phyloP scores from a whole-genome alignment of 2,113 vertebrate genomes.

The Stigmatopora argus region DNA sequence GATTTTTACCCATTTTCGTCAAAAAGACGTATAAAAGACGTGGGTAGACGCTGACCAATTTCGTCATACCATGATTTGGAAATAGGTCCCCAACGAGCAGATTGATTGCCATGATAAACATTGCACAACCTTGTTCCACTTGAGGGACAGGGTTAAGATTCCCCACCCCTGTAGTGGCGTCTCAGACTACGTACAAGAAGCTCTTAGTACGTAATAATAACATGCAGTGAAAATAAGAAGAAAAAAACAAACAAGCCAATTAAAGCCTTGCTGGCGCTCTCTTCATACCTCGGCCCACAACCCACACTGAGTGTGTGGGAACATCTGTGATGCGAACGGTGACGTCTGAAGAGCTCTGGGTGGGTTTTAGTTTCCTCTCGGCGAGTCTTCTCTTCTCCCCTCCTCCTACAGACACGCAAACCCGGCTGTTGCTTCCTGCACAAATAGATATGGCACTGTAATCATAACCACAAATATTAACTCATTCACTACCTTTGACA shows the following conservation, averaged over 20 bases:
- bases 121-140: background rate
- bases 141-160: conserved; percentile 13
- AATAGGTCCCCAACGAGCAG: conserved; percentile 2
- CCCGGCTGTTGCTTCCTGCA: conserved; percentile 29
- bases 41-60: background rate
- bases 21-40: background rate
- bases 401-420: conserved; percentile 37
- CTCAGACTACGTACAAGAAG: conserved; percentile 39
- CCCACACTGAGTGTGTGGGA: conserved; percentile 64
- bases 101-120: background rate
- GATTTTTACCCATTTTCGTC: conserved; percentile 10
- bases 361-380: conserved; percentile 64
- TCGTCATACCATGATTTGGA: background rate
- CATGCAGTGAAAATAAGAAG: conserved; percentile 8
- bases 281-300: conserved; percentile 53
- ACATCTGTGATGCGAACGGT: conserved; percentile 65
- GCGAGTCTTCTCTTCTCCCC: conserved; percentile 32
- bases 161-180: conserved; percentile 1
- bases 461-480: conserved; percentile 47
- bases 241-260: conserved; percentile 16
- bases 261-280: conserved; percentile 43
- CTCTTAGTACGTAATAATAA: conserved; percentile 37
- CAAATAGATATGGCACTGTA: background rate
- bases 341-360: conserved; percentile 62
- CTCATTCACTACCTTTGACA: background rate